Evolutionary conservation across 1,140 invertebrate species (phyloP), one percentile per base, ranked within the genome.

Genomic region (Planococcus citri): DNA sequence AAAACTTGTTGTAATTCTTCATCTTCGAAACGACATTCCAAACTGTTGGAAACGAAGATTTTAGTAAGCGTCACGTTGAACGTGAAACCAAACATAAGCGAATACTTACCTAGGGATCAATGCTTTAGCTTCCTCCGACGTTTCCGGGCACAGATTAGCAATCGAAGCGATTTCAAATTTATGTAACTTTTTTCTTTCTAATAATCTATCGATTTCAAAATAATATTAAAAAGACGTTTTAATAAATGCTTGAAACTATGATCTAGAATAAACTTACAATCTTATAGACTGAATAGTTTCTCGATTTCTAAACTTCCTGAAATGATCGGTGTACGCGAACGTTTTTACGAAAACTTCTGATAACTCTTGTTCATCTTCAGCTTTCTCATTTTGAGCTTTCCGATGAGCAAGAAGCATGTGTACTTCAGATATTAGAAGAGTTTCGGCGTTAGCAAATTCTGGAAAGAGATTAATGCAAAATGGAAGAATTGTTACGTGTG

Each of bases 371-470:
- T 98, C 96, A 74, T 99, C 97, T 78, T 99, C 97, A 0, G 94
- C 93, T 68, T 88, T 94, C 81, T 99, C 95, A 80, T 97, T 98
- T 78, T 98, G 95, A 37, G 90, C 88, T 80, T 98, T 97, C 68
- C 97, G 86, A 80, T 99, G 95, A 76, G 99, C 94, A 72, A 99
- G 79, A 70, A 99, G 81, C 90, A 99, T 95, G 75, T 95, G 92
- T 0, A 99, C 97, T 84, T 99, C 97, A 12, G 95, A 98, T 78
- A 98, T 96, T 70, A 99, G 80, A 33, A 99, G 79, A 0, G 97
- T 98, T 82, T 99, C 96, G 12, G 95, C 94, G 83, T 95, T 96
- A 82, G 98, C 95, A 82, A 98, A 98, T 80, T 98, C 95, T 96
- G 79, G 25, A 85, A 85, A 6, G 29, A 74, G 73, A 73, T 74